Base-by-base conservation (phyloP, 2,888 invertebrate species). In the Anticlea derivata region DNA sequence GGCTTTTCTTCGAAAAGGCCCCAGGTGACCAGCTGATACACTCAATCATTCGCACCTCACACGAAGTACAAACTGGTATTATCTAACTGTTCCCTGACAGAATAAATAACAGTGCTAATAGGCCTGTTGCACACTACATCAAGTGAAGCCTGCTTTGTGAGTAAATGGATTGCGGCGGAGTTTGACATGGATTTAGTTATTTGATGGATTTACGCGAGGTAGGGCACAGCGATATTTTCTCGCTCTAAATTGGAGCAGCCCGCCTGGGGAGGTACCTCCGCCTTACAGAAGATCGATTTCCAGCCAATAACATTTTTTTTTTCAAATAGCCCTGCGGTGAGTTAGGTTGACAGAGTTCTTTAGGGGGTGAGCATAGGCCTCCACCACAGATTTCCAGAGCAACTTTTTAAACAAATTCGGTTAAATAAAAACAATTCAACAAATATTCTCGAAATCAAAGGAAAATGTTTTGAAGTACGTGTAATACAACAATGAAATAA, bases 41-140 rank as follows among this genome's bases (percentile, higher is more conserved):
- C 59, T 72, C 38, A 50, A 65, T 72, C 68, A 65, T 58, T 53
- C 26, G 48, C 33, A 46, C 71, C 75, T 65, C 75, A 74, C 75
- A 75, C 68, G 66, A 58, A 8, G 70, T 13, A 37, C 57, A 48
- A 44, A 54, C 51, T 29, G 39, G 44, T 44, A 13, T 43, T 29
- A 40, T 45, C 26, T 12, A 50, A 41, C 50, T 50, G 51, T 52
- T 52, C 38, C 17, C 12, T 7, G 20, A 34, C 30, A 31, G 45
- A 50, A 39, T 50, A 45, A 39, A 58, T 50, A 52, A 47, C 53
- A 55, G 53, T 56, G 50, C 48, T 46, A 48, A 55, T 51, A 45
- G 38, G 35, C 34, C 38, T 39, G 33, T 46, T 45, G 47, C 53
- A 44, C 49, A 50, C 44, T 48, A 48, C 53, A 50, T 48, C 50